Evolutionary conservation across 2,113 vertebrate species (phyloP).

Genomic region (Anoplopoma fimbria): DNA sequence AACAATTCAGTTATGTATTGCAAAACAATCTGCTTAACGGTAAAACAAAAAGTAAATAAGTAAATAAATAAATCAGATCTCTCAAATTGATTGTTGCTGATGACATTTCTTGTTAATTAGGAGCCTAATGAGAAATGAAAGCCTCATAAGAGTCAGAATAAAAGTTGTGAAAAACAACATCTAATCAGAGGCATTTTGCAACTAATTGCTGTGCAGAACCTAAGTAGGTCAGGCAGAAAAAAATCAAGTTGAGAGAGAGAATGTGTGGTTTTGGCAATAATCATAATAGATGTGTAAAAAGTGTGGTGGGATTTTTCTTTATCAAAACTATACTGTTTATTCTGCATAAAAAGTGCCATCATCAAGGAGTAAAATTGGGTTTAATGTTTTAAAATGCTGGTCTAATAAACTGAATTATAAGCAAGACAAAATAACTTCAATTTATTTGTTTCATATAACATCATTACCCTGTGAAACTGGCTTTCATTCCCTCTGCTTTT

Average conservation of each 20-base stretch:
- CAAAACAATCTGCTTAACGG: background rate
- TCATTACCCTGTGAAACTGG: conserved; percentile 1
- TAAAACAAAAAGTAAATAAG: background rate
- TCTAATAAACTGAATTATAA: background rate
- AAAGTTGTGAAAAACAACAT: background rate
- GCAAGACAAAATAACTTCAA: background rate
- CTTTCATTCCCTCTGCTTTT: conserved; percentile 29
- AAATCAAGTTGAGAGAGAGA: background rate
- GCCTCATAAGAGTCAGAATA: background rate
- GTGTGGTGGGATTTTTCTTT: background rate
- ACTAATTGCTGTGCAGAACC: conserved; percentile 20
- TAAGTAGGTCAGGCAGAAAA: conserved; percentile 40
- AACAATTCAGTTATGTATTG: background rate
- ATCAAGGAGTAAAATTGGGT: background rate
- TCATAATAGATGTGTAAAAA: background rate
- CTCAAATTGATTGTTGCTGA: background rate
- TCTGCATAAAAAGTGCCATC: background rate
- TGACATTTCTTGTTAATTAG: background rate
- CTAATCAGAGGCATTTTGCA: conserved; percentile 18
- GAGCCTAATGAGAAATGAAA: conserved; percentile 34
- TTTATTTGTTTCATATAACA: conserved; percentile 24
- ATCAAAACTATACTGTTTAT: background rate
- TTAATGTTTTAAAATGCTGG: background rate
- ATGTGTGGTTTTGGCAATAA: background rate
- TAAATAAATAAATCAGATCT: conserved; percentile 3